Conservation (phyloP, 30 jellyfish, hydroid and myxozoan genomes). For the Hydractinia symbiolongicarpus region DNA sequence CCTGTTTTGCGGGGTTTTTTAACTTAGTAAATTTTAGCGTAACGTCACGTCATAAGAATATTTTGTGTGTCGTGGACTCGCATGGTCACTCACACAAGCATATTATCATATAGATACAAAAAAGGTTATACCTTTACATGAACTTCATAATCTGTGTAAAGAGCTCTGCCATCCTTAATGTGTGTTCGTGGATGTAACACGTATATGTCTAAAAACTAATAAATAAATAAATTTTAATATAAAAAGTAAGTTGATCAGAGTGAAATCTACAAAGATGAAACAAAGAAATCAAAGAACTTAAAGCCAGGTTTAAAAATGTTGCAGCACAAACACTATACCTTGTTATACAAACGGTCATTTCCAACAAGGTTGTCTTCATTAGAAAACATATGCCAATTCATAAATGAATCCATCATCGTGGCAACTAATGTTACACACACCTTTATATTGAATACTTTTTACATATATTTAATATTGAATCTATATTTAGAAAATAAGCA, state of each 20-base stretch:
- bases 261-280: not conserved
- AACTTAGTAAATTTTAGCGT: too few relatives aligned
- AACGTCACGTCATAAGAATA: too few relatives aligned
- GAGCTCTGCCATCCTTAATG: constrained; percentile 78
- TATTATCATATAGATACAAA: too few relatives aligned
- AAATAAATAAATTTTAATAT: not conserved
- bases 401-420: constrained; percentile 12
- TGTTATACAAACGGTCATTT: constrained; percentile 64
- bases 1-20: too few relatives aligned
- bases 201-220: constrained; percentile 19
- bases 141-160: constrained; percentile 91
- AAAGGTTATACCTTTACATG: constrained; percentile 60
- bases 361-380: constrained; percentile 71
- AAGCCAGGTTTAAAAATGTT: not conserved
- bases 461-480: too few relatives aligned
- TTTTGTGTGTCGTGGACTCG: too few relatives aligned
- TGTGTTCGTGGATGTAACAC: constrained; percentile 85
- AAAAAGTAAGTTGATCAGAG: not conserved
- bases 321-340: constrained; percentile 54
- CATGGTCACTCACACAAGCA: too few relatives aligned
- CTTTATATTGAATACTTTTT: too few relatives aligned
- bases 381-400: constrained; percentile 17
- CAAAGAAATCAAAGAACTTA: not conserved
- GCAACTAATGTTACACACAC: too few relatives aligned
- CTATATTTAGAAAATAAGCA: too few relatives aligned